A percentile compares a stretch with the other conserved stretches of the same genome.
phyloP scores from a whole-genome alignment of 2,888 invertebrate genomes.

The Hemistola chrysoprasaria region DNA sequence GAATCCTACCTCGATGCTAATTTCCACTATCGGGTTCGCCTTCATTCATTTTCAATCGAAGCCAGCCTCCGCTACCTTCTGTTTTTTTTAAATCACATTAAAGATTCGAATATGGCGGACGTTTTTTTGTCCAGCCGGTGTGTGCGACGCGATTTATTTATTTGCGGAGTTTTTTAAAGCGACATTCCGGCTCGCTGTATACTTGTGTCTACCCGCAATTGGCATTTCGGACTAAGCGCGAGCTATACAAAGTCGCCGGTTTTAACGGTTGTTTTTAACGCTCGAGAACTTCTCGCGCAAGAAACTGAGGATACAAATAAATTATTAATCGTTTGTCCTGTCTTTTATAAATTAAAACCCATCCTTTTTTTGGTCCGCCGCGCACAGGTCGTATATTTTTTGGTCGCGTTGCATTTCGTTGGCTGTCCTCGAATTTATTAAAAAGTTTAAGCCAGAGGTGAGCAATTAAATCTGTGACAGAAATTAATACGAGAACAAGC shows the following conservation, averaged over 20 bases:
- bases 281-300: conserved; percentile 68
- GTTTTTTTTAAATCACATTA: conserved; percentile 80
- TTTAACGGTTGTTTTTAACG: conserved; percentile 82
- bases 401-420: conserved; percentile 69
- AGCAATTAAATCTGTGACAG: conserved; percentile 79
- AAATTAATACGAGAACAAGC: conserved; percentile 73
- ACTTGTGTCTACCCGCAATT: conserved; percentile 82
- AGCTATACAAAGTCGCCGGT: conserved; percentile 79
- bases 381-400: conserved; percentile 64
- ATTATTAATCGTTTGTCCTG: conserved; percentile 83
- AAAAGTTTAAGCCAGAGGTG: conserved; percentile 76
- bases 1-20: conserved; percentile 82
- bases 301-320: conserved; percentile 80
- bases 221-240: conserved; percentile 80
- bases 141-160: conserved; percentile 82
- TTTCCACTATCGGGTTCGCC: conserved; percentile 82
- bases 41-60: conserved; percentile 83
- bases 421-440: conserved; percentile 79
- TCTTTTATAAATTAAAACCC: conserved; percentile 82
- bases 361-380: conserved; percentile 71
- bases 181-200: conserved; percentile 81
- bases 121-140: conserved; percentile 73
- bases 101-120: conserved; percentile 81
- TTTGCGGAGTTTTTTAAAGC: conserved; percentile 79
- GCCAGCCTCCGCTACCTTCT: conserved; percentile 73